Evolutionary conservation across 2,888 invertebrate genomes (phyloP), one percentile per base, ranked within the genome.

Genomic region (Drosophila tanythrix): DNA sequence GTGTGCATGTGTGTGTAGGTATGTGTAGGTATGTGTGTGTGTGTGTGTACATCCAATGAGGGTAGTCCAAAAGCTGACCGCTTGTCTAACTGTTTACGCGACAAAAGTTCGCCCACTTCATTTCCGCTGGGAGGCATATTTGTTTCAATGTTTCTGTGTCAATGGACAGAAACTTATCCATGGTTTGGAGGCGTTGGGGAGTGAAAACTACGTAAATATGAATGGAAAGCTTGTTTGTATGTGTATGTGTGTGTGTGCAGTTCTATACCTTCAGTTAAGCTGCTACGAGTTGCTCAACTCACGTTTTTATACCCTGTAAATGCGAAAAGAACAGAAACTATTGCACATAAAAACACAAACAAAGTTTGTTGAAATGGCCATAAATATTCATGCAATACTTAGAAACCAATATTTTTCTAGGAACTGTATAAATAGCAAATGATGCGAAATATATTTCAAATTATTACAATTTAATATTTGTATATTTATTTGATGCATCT

Each of bases 221-320:
- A 81, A 81, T 81, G 83, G 68, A 82, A 81, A 79, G 80, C 74
- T 76, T 66, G 61, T 21, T 33, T 35, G 48, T 13, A 50, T 46
- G 35, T 38, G 29, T 43, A 29, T 21, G 36, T 50, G 25, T 40
- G 29, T 48, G 46, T 11, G 13, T 50, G 27, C 4, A 33, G 33
- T 43, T 75, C 55, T 76, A 51, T 67, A 58, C 43, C 48, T 67
- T 52, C 59, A 66, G 51, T 62, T 66, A 70, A 38, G 57, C 81
- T 63, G 57, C 81, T 63, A 82, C 77, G 73, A 72, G 65, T 89
- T 85, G 81, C 76, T 78, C 76, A 81, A 73, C 76, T 88, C 83
- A 89, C 90, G 81, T 82, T 89, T 74, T 36, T 10, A 38, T 64
- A 53, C 79, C 56, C 70, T 59, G 15, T 2, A 13, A 15, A 11